Evolutionary conservation across 2,113 vertebrate species (phyloP).

Genomic region (Rhadina sibilatrix): DNA sequence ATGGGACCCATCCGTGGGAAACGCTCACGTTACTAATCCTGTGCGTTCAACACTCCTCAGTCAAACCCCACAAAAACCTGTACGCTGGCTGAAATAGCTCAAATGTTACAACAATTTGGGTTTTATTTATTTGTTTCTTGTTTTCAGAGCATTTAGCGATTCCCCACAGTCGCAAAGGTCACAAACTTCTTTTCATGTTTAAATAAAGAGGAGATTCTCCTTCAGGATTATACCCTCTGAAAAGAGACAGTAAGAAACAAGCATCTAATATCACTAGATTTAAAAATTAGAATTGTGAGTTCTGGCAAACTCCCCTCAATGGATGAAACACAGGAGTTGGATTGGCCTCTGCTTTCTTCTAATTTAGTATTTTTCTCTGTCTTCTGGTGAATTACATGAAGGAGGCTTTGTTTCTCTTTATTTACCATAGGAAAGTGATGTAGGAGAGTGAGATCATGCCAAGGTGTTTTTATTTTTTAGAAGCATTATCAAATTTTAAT

Average conservation of each 20-base stretch:
- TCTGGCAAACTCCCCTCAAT: neutral
- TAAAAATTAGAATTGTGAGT: neutral
- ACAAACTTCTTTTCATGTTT: neutral
- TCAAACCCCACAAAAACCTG: neutral
- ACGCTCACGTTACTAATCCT: neutral
- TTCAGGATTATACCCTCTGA: neutral
- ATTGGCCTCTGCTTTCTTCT: neutral
- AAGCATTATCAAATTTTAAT: neutral
- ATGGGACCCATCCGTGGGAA: neutral
- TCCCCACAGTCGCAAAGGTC: neutral
- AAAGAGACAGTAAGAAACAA: neutral
- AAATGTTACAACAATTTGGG: neutral
- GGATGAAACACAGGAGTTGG: neutral
- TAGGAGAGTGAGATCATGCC: neutral
- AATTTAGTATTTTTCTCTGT: neutral
- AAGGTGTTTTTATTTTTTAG: neutral
- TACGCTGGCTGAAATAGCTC: neutral
- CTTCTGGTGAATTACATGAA: neutral
- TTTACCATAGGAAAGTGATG: neutral
- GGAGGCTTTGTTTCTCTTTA: neutral
- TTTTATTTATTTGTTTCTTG: conserved; percentile 24
- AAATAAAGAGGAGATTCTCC: neutral
- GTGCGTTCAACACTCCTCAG: neutral
- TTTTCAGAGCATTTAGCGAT: neutral
- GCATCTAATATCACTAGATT: neutral